Evolutionary conservation across 2,888 invertebrate genomes (phyloP).

Genomic region (Rhagophthalmus giganteus): DNA sequence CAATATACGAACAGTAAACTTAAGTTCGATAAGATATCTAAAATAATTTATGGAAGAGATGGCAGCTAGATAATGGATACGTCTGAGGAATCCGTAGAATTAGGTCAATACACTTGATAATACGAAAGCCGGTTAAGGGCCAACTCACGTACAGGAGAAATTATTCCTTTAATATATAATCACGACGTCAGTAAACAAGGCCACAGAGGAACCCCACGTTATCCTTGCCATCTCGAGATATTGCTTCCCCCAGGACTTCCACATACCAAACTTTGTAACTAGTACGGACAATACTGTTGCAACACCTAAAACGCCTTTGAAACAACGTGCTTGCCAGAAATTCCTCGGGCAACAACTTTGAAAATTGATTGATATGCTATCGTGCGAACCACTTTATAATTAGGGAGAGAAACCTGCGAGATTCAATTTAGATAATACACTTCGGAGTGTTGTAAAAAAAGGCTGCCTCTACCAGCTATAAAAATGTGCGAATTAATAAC

Average conservation of each 20-base stretch:
- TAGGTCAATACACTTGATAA: too few species aligned
- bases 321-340: slow-evolving; percentile 41
- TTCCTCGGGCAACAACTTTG: slow-evolving; percentile 38
- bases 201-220: slow-evolving; percentile 30
- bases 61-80: too few species aligned
- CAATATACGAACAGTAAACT: too few species aligned
- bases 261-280: slow-evolving; percentile 41
- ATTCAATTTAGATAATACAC: too few species aligned
- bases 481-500: too few species aligned
- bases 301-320: slow-evolving; percentile 38
- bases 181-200: slow-evolving; percentile 30
- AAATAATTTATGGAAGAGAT: too few species aligned
- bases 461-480: too few species aligned
- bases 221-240: slow-evolving; percentile 29
- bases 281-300: slow-evolving; percentile 42
- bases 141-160: slow-evolving; percentile 25
- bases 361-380: slow-evolving; percentile 21
- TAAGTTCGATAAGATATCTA: too few species aligned
- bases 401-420: too few species aligned
- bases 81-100: too few species aligned
- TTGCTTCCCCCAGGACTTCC: slow-evolving; percentile 35
- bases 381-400: neutral
- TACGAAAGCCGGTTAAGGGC: slow-evolving; percentile 15
- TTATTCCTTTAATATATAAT: slow-evolving; percentile 31
- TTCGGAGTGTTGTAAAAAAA: too few species aligned